phyloP scores from a whole-genome alignment of 1,140 invertebrate species.

The Drosophila athabasca region DNA sequence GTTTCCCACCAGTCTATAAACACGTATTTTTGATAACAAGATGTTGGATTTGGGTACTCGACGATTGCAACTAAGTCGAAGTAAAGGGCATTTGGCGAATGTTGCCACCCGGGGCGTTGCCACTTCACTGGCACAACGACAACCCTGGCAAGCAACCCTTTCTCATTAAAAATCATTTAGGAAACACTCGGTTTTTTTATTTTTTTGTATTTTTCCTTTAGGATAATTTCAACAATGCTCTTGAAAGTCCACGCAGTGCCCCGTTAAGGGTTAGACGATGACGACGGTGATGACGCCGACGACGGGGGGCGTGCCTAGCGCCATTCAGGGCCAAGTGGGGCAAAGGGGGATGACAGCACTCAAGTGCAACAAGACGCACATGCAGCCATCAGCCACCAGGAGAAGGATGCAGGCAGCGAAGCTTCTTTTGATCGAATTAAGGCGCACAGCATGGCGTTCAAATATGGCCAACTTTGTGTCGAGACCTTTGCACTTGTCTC shows the following conservation, averaged over 20 bases:
- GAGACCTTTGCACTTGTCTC: constrained; percentile 15
- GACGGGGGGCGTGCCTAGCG: constrained; percentile 61
- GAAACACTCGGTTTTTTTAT: constrained; percentile 67
- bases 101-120: constrained; percentile 28
- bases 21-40: neutral
- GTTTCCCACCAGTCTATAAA: neutral
- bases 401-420: constrained; percentile 9
- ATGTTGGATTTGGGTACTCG: constrained; percentile 6
- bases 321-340: constrained; percentile 31
- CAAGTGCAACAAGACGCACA: constrained; percentile 39
- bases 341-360: neutral
- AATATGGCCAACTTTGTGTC: constrained; percentile 76
- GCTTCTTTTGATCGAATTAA: constrained; percentile 75
- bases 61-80: constrained; percentile 35
- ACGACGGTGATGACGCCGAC: constrained; percentile 2
- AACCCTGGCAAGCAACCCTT: constrained; percentile 26
- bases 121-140: constrained; percentile 16
- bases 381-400: constrained; percentile 56
- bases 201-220: constrained; percentile 21
- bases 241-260: constrained; percentile 19
- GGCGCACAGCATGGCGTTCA: constrained; percentile 73
- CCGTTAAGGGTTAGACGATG: constrained; percentile 56
- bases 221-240: constrained; percentile 54
- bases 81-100: constrained; percentile 1
- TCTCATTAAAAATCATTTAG: constrained; percentile 75